Evolutionary conservation across 1,140 invertebrate genomes (phyloP), one percentile per base, ranked within the genome.

Genomic region (Drosophila sp.): DNA sequence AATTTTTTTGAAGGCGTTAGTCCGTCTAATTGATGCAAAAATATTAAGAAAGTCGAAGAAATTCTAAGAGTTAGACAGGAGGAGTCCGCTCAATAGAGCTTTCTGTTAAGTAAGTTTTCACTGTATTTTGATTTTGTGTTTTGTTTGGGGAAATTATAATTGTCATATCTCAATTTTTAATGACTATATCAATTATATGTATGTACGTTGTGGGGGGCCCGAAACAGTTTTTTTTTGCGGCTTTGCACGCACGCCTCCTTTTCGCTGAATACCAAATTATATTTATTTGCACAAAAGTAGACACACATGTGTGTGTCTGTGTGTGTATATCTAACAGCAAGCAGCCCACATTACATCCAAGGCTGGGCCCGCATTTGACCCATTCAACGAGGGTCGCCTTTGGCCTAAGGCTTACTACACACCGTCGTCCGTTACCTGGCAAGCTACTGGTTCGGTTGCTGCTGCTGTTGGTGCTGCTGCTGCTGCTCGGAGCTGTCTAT

Each of bases 351-450:
- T 69, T 41, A 38, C 23, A 29, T 27, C 50, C 72, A 76, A 65
- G 60, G 72, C 66, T 76, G 62, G 30, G 64, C 65, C 58, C 72
- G 73, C 70, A 67, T 76, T 62, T 70, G 72, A 76, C 73, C 66
- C 54, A 76, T 60, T 56, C 35, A 29, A 29, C 23, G 41, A 35
- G 30, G 54, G 23, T 41, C 27, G 65, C 29, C 58, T 57, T 47
- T 50, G 57, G 62, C 54, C 54, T 63, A 75, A 72, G 70, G 68
- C 25, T 25, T 17, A 41, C 30, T 4, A n/a, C n/a, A 8, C 44
- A 7, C 7, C 7, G 23, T 50, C 8, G 41, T 38, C 41, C 38
- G 23, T 58, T 30, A 11, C 30, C 54, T 6, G 38, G 8, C 47
- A 30, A 17, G 25, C 29, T 70, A 23, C 30, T 67, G 27, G 25